These are phyloP conservation scores for Pluvialis apricaria DNA, from an alignment of 2,113 vertebrate species.

Conservation along the genomic window DNA sequence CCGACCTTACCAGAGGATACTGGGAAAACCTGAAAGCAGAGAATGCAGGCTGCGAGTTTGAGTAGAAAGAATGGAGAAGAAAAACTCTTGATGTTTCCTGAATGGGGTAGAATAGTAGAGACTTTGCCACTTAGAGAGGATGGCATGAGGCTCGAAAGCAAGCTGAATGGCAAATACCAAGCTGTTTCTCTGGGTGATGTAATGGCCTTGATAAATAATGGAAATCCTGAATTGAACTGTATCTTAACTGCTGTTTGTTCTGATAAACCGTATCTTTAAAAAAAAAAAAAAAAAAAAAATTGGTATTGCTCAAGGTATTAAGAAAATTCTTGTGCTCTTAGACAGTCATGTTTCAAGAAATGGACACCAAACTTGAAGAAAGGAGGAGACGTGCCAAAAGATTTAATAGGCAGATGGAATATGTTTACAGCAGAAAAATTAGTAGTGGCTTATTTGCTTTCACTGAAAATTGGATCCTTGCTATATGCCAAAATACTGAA, in stretches of 20 bases:
- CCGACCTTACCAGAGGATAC: background rate
- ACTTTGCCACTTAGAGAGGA: background rate
- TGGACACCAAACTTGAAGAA: background rate
- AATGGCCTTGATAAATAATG: background rate
- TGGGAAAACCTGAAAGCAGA: background rate
- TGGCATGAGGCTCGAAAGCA: background rate
- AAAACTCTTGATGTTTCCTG: background rate
- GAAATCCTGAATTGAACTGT: background rate
- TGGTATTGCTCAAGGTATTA: background rate
- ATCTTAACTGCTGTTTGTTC: background rate
- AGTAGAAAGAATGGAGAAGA: background rate
- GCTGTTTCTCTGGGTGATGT: background rate
- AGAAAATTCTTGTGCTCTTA: background rate
- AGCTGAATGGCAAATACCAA: background rate
- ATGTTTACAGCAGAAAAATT: constrained; percentile 10
- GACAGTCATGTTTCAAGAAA: background rate
- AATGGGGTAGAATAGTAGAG: background rate
- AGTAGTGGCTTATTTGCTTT: constrained; percentile 4
- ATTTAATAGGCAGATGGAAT: constrained; percentile 20
- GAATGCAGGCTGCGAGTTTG: background rate
- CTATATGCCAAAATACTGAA: background rate
- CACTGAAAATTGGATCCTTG: background rate
- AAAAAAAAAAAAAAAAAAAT: background rate
- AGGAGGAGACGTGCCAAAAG: background rate
- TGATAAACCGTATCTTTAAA: background rate